These are phyloP conservation scores for Adineta ricciae DNA, from an alignment of 2,888 invertebrate species.

Conservation along the genomic window DNA sequence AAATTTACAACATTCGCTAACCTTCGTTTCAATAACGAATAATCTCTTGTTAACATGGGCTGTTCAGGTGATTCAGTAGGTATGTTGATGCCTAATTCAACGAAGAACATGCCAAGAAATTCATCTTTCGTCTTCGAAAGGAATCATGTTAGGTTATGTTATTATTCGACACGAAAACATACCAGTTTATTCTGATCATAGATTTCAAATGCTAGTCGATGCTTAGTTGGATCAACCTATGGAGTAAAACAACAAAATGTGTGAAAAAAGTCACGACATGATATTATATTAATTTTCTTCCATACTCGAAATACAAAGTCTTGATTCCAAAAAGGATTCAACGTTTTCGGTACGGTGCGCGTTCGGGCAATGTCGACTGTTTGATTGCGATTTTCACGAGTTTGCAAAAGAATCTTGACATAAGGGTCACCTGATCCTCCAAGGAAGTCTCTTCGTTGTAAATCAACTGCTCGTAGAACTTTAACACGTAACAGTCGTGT, in stretches of 20 bases:
- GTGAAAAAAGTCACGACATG: too few species aligned
- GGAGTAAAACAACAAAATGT: background rate
- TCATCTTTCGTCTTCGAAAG: conserved; percentile 12
- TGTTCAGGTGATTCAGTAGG: background rate
- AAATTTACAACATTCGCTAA: background rate
- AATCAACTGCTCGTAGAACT: background rate
- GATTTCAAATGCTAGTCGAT: background rate
- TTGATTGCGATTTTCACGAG: background rate
- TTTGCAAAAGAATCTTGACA: conserved; percentile 86
- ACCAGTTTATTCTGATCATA: background rate
- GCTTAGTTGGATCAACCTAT: conserved; percentile 15
- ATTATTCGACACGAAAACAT: background rate
- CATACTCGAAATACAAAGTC: background rate
- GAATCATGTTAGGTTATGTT: background rate
- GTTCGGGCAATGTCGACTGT: conserved; percentile 51
- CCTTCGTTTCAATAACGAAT: conserved; percentile 7
- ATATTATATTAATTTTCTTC: too few species aligned
- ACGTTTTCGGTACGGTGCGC: background rate
- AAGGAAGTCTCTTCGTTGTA: background rate
- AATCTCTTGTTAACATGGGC: background rate
- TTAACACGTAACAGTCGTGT: background rate
- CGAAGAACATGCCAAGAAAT: background rate
- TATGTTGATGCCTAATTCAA: background rate
- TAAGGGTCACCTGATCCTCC: conserved; percentile 64
- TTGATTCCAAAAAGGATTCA: background rate